Evolutionary conservation across 2,888 invertebrate genomes (phyloP).

Genomic region (Lissocephala sabroskyi): DNA sequence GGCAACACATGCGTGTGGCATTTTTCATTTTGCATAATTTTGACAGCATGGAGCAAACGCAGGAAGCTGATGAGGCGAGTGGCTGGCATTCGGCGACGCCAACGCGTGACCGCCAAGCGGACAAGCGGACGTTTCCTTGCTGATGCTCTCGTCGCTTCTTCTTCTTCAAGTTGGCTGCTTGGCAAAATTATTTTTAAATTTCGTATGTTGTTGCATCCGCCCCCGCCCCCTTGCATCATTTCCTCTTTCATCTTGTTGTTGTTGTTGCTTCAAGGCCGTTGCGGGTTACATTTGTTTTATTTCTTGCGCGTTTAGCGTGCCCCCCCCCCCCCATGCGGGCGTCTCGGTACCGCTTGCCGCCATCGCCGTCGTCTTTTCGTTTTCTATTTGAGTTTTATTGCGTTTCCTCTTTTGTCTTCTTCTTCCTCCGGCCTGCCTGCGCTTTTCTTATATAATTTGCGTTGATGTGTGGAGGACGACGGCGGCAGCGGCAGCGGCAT

Average conservation of each 20-base stretch:
- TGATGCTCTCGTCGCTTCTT: slow-evolving; percentile 4
- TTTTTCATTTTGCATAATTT: slow-evolving; percentile 52
- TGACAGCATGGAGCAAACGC: slow-evolving; percentile 5
- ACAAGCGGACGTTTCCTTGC: slow-evolving; percentile 33
- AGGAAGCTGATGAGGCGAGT: background rate
- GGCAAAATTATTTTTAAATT: slow-evolving; percentile 62
- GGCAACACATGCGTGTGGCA: slow-evolving; percentile 5
- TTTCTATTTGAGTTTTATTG: background rate
- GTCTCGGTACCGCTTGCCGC: too few relatives aligned
- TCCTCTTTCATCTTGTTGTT: too few relatives aligned
- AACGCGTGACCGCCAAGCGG: slow-evolving; percentile 44
- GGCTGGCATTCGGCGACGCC: background rate
- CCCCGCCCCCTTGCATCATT: too few relatives aligned
- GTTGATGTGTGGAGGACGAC: slow-evolving; percentile 35
- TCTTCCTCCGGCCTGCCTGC: slow-evolving; percentile 27
- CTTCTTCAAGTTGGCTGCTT: slow-evolving; percentile 23
- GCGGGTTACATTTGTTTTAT: slow-evolving; percentile 61
- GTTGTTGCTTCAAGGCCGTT: slow-evolving; percentile 25
- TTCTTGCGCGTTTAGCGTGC: too few relatives aligned
- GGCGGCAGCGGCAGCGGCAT: background rate
- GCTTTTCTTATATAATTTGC: slow-evolving; percentile 49
- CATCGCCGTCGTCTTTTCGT: too few relatives aligned
- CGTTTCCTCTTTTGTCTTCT: background rate
- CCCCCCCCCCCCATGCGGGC: too few relatives aligned
- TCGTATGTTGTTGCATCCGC: slow-evolving; percentile 23